Evolutionary conservation across 23 tunicate genomes (phyloP).

Genomic region (Styela clava): DNA sequence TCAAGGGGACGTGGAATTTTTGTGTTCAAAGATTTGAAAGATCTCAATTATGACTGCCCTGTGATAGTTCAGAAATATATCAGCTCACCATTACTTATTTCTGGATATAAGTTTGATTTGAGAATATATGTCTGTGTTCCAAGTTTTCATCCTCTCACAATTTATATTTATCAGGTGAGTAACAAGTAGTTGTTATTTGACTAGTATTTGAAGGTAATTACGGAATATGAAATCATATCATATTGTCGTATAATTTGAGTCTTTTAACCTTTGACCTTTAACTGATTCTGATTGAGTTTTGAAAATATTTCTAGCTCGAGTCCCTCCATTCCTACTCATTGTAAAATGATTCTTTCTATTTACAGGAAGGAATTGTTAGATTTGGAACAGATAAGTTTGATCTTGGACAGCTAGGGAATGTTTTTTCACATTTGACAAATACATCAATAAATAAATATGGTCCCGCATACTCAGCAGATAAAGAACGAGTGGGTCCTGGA

Average conservation of each 20-base stretch:
- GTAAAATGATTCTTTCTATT: too few species aligned
- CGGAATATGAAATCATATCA: not conserved
- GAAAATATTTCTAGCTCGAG: too few species aligned
- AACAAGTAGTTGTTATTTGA: not conserved
- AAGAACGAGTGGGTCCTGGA: slow-evolving; percentile 85
- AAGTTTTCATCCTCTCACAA: slow-evolving; percentile 78
- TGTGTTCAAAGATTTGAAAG: slow-evolving; percentile 78
- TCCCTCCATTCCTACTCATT: too few species aligned
- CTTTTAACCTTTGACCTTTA: not conserved
- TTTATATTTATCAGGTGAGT: slow-evolving; percentile 83
- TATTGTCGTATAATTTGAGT: not conserved
- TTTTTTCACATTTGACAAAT: slow-evolving; percentile 82
- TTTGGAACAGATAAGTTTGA: slow-evolving; percentile 88
- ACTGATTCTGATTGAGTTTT: not conserved
- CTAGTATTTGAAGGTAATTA: not conserved
- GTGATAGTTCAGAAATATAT: slow-evolving; percentile 83
- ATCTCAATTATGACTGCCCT: slow-evolving; percentile 79
- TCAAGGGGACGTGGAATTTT: slow-evolving; percentile 91
- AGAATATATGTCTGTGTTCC: slow-evolving; percentile 91
- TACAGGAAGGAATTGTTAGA: slow-evolving; percentile 74
- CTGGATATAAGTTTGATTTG: slow-evolving; percentile 87
- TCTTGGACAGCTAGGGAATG: slow-evolving; percentile 67
- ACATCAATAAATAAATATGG: slow-evolving; percentile 91
- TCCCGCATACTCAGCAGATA: slow-evolving; percentile 69
- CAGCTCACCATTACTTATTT: slow-evolving; percentile 62